Evolutionary conservation across 2,113 vertebrate genomes (phyloP).

Genomic region (Amphiprion percula): DNA sequence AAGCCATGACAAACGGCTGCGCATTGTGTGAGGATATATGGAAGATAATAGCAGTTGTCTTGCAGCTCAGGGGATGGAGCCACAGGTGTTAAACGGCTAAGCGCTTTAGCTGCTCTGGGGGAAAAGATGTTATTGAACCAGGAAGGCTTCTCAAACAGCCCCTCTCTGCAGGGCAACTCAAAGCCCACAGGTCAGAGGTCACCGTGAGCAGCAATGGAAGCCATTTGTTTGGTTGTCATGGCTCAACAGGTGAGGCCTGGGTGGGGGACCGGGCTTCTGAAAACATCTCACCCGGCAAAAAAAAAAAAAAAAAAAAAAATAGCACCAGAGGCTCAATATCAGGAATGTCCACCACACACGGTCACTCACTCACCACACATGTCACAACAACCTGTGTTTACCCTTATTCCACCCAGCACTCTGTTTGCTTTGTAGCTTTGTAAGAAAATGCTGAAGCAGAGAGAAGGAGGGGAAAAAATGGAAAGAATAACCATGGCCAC

Average conservation of each 20-base stretch:
- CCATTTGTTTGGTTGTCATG: constrained; percentile 87
- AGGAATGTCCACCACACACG: constrained; percentile 80
- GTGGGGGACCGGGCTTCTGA: constrained; percentile 71
- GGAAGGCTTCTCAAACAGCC: constrained; percentile 79
- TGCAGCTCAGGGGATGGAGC: constrained; percentile 64
- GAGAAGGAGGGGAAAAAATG: constrained; percentile 33
- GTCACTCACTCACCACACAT: constrained; percentile 82
- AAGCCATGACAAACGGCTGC: constrained; percentile 62
- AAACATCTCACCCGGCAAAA: constrained; percentile 75
- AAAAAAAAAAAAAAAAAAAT: constrained; percentile 61
- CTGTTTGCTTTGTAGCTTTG: constrained; percentile 72
- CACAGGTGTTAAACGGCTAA: constrained; percentile 85
- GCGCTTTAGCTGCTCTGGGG: constrained; percentile 71
- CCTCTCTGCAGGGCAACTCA: constrained; percentile 78
- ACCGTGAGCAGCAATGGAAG: constrained; percentile 74
- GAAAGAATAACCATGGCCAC: constrained; percentile 59
- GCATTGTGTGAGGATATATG: constrained; percentile 54
- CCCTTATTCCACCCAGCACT: constrained; percentile 51
- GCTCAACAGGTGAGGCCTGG: constrained; percentile 87
- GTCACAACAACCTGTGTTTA: constrained; percentile 82
- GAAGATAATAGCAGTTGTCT: constrained; percentile 61
- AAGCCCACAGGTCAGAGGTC: constrained; percentile 84
- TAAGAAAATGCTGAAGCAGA: constrained; percentile 46
- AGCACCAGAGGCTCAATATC: constrained; percentile 80
- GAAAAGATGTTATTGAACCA: constrained; percentile 83